A percentile compares a stretch with the other conserved stretches of the same genome.
Evolutionary conservation across 2,113 vertebrate genomes (phyloP).

Genomic region (Daphoenositta chrysoptera): DNA sequence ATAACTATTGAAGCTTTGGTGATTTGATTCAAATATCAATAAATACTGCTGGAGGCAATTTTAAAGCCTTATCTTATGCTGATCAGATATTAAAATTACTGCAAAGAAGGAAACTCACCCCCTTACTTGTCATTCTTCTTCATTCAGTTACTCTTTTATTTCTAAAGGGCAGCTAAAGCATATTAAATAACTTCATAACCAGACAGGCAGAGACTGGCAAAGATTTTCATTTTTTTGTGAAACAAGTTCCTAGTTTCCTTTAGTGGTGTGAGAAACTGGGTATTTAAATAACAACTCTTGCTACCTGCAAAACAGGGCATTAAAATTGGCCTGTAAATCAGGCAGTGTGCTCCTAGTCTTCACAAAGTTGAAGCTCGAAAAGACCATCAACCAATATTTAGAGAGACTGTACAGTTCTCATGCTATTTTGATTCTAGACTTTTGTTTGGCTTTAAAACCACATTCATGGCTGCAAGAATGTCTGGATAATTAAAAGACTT

Average conservation of each 20-base stretch:
- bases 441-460: slow-evolving; percentile 41
- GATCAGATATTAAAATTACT: not conserved
- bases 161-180: not conserved
- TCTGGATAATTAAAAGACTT: slow-evolving; percentile 18
- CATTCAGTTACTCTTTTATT: not conserved
- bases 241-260: not conserved
- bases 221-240: not conserved
- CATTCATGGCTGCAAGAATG: slow-evolving; percentile 7
- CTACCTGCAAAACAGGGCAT: not conserved
- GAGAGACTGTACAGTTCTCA: not conserved
- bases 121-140: not conserved
- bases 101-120: not conserved
- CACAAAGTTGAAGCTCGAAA: not conserved
- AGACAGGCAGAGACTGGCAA: not conserved
- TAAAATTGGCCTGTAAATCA: not conserved
- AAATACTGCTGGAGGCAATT: not conserved
- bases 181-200: not conserved
- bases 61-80: not conserved
- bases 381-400: not conserved
- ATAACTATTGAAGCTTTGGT: not conserved
- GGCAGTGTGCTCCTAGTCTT: not conserved
- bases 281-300: not conserved
- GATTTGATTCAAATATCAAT: not conserved
- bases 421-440: slow-evolving; percentile 52
- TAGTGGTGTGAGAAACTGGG: not conserved